phyloP scores from a whole-genome alignment of 37 sponge, comb jelly and placozoan genomes.

The Beroe ovata region DNA sequence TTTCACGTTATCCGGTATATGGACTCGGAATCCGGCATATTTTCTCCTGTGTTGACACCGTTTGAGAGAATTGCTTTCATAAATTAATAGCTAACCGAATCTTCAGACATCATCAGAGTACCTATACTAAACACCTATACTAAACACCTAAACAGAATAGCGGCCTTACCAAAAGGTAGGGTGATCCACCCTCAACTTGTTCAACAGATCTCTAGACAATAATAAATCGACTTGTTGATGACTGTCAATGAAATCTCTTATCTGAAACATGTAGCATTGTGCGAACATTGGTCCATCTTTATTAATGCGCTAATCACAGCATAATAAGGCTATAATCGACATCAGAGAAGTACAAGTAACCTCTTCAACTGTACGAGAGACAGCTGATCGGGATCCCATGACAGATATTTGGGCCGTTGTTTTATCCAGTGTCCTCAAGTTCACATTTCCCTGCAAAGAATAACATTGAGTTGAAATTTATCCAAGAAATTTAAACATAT shows the following conservation, averaged over 20 bases:
- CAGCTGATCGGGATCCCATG: background rate
- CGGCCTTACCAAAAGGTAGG: background rate
- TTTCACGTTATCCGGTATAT: background rate
- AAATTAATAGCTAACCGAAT: too few relatives aligned
- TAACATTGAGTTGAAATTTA: too few relatives aligned
- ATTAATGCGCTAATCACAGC: background rate
- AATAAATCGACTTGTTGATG: background rate
- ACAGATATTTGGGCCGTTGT: background rate
- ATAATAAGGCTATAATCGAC: background rate
- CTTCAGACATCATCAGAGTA: too few relatives aligned
- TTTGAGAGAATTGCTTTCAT: too few relatives aligned
- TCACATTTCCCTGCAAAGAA: background rate
- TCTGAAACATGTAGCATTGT: too few relatives aligned
- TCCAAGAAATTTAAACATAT: too few relatives aligned
- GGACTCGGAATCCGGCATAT: background rate
- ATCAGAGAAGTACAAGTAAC: background rate
- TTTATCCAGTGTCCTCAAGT: background rate
- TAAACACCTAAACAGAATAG: too few relatives aligned
- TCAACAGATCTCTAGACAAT: background rate
- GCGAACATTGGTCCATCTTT: background rate
- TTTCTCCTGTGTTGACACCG: background rate
- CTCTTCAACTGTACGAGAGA: background rate
- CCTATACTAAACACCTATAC: too few relatives aligned
- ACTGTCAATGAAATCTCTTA: background rate
- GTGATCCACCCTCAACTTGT: background rate